Evolutionary conservation across 2,113 vertebrate species (phyloP).

Genomic region (Gymnocephalus cernua): DNA sequence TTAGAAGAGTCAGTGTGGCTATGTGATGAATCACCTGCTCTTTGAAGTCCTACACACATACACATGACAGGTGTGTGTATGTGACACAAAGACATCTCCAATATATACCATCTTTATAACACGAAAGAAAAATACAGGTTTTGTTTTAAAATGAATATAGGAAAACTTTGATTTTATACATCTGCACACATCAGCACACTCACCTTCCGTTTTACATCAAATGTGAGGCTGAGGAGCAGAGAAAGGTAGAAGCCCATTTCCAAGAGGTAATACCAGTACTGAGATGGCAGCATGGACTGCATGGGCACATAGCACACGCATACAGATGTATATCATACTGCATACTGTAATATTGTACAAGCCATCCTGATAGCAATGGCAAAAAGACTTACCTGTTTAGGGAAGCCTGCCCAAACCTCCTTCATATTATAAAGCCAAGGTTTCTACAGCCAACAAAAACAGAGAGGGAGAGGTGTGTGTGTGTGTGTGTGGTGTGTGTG

Average conservation of each 20-base stretch:
- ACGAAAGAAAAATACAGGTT: not conserved
- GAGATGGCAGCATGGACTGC: constrained; percentile 90
- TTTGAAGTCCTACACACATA: constrained; percentile 88
- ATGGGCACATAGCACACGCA: constrained; percentile 11
- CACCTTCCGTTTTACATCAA: constrained; percentile 92
- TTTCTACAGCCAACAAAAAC: constrained; percentile 85
- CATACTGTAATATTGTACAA: not conserved
- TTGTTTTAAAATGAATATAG: not conserved
- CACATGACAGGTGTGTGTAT: not conserved
- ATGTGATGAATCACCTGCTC: constrained; percentile 93
- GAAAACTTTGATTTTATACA: not conserved
- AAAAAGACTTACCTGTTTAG: constrained; percentile 87
- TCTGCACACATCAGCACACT: constrained; percentile 51
- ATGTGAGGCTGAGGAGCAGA: constrained; percentile 90
- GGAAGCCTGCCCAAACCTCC: constrained; percentile 92
- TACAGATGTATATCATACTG: not conserved
- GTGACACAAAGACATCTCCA: not conserved
- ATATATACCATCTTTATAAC: not conserved
- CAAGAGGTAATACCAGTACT: constrained; percentile 93
- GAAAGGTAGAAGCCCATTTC: constrained; percentile 95
- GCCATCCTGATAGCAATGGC: not conserved
- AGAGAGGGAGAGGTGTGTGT: constrained; percentile 24
- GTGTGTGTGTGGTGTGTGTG: too few relatives aligned
- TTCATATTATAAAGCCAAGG: constrained; percentile 93
- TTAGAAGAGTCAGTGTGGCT: constrained; percentile 90